Base-by-base conservation (phyloP, 2,113 vertebrate species). In the Corythoichthys intestinalis region DNA sequence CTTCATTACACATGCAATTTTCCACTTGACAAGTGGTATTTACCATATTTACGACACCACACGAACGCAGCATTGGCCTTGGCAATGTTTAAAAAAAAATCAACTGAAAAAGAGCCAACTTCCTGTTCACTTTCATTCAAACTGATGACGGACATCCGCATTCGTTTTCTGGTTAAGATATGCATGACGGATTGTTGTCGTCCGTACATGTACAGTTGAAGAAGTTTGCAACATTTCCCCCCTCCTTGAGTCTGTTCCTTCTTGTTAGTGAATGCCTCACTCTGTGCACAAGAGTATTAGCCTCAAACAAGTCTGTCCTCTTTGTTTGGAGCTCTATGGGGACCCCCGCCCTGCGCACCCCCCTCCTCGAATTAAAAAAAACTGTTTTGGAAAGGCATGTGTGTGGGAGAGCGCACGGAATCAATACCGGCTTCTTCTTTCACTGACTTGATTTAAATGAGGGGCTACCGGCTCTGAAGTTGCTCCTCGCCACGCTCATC, bases 271-370 rank as follows among this genome's bases (percentile, higher is more conserved):
- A 56, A 72, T 46, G 77, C 73, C 70, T 85, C 83, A 83, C 46
- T 46, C 83, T 85, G 85, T 68, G 81, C 84, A 84, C 82, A 73
- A 83, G 80, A 86, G 84, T 83, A 87, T 86, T 85, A 90, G 80
- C 88, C 89, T 92, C 88, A 91, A 88, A 91, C 88, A 88, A 87
- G 84, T 77, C 90, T 84, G 86, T 88, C 88, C 85, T 90, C 89
- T 91, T 91, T 91, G 87, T 91, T 89, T 90, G 85, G 72, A 84
- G 74, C 85, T 90, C 90, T 88, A 66, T 78, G 49, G 90, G 90
- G 86, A 90, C 81, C 57, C 76, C 80, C 34, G 20, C 2, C 58
- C 13, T 8, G 11, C 11, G 10, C 20, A 14, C 64, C 48, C 41
- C 20, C 35, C 15, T 35, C 81, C 74, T 61, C 81, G 78, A 74